Base-by-base conservation (phyloP, 2,797 vertebrate genomes). In the Lateolabrax maculatus region DNA sequence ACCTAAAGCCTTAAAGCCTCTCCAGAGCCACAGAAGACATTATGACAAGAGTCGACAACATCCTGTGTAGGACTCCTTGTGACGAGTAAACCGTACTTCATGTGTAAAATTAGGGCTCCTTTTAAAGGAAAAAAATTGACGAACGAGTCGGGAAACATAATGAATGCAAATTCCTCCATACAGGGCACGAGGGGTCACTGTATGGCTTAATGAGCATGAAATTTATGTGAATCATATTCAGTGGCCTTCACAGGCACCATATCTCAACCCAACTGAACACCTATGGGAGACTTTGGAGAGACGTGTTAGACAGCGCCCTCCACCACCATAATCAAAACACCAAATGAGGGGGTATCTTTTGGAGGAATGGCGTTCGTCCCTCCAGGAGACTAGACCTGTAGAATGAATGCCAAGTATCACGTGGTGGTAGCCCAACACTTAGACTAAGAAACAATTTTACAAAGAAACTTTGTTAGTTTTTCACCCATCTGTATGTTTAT, bases 141-240 rank as follows among this genome's bases (percentile, higher is more conserved):
- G 27, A 9, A 73, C 7, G 7, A 70, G 36, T 9, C 12, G 34
- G 31, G 49, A 57, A 39, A 63, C 16, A 31, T 31, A 73, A 74
- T 63, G 19, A 58, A 73, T 44, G 23, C 36, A 63, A 5, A 53
- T 31, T 55, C 12, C 46, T 57, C 19, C 9, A 57, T 36, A 25
- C 12, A 11, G 44, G 51, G 25, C 63, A 71, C 2, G 2, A 25
- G 18, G 15, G 39, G 44, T 79, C 61, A 62, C 9, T n/a, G 56
- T 19, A 12, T 31, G 44, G 52, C 52, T 73, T 72, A 84, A 73
- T 77, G 72, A 71, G 70, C 23, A 36, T 6, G 25, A 9, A 56
- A 56, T 51, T 25, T 9, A 77, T 23, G 18, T 43, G 31, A 84
- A 43, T 67, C 0, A 34, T 67, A 19, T 46, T 39, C n/a, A 29